Evolutionary conservation across 2,113 vertebrate species (phyloP), one percentile per base, ranked within the genome.

Genomic region (Acanthochromis polyacanthus): DNA sequence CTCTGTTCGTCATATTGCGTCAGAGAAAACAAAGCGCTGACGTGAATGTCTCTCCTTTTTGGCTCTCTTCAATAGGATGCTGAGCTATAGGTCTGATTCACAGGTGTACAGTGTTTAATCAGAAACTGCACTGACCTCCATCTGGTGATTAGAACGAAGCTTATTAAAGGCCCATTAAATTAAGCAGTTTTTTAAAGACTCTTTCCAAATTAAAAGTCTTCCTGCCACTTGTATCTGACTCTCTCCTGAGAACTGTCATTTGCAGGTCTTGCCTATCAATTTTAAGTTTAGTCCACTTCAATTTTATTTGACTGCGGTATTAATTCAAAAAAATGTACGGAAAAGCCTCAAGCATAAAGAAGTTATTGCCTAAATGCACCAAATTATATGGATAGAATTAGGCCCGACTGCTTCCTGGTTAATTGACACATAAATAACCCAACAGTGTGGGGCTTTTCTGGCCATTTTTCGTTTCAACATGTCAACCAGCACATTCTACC

Each of bases 1-100:
- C 64, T 77, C 76, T 52, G 43, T 84, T 92, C 91, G 93, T 94
- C 94, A 94, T 59, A 58, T 75, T 72, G 90, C 92, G 93, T 95
- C 92, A 94, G 81, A 87, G 71, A 82, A 71, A 78, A 89, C 78
- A 83, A 85, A 84, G 82, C 59, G 80, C 78, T 93, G 83, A 89
- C 85, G 88, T 89, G 68, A 36, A 51, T 64, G 50, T 61, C 64
- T 59, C 70, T 36, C 61, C 56, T 56, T 70, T 40, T 70, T 58
- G 70, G 40, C 2, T 80, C 57, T 67, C 65, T 36, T 75, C 66
- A 50, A 12, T 23, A 57, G 71, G 58, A 22, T 38, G 82, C 23
- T 69, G 72, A 79, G 84, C 55, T 84, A 30, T 70, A 72, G 70
- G 75, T 81, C 16, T 83, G 83, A 88, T 80, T 89, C 77, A 89